Conservation (phyloP, 1,140 invertebrate species). For the Caenorhabditis inopinata region DNA sequence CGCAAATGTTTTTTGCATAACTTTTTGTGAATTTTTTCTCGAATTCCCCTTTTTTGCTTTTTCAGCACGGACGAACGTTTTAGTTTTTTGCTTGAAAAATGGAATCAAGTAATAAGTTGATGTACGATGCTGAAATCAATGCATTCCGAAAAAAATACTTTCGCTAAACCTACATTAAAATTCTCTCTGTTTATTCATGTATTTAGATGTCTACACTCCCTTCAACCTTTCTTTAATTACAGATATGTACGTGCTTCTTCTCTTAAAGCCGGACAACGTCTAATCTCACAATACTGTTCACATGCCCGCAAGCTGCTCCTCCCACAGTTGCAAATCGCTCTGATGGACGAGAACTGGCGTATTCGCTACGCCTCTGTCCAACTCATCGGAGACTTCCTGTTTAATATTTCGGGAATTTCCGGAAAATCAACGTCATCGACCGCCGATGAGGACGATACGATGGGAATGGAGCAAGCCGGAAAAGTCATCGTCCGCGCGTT, state of each 20-base stretch:
- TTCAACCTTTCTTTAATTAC: too few relatives aligned
- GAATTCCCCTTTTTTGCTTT: too few relatives aligned
- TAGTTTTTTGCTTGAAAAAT: too few relatives aligned
- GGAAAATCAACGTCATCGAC: constrained; percentile 99
- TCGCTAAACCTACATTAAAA: too few relatives aligned
- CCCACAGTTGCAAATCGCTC: constrained; percentile 83
- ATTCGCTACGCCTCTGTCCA: constrained; percentile 95
- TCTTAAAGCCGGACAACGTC: constrained; percentile 89
- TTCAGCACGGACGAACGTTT: too few relatives aligned
- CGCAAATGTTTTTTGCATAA: too few relatives aligned
- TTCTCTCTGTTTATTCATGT: too few relatives aligned
- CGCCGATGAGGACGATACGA: constrained; percentile 95
- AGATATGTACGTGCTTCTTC: constrained; percentile 88
- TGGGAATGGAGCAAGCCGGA: constrained; percentile 94
- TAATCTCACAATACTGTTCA: constrained; percentile 93
- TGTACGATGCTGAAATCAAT: too few relatives aligned
- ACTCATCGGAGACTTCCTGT: constrained; percentile 90
- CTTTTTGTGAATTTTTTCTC: too few relatives aligned
- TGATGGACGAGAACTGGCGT: constrained; percentile 97
- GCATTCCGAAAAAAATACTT: too few relatives aligned
- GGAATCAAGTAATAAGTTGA: too few relatives aligned
- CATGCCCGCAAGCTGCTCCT: constrained; percentile 85
- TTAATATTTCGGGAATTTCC: constrained; percentile 88
- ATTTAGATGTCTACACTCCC: too few relatives aligned
- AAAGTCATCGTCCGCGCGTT: constrained; percentile 80